Evolutionary conservation across 1,140 invertebrate genomes (phyloP).

Genomic region (Atta colombica): DNA sequence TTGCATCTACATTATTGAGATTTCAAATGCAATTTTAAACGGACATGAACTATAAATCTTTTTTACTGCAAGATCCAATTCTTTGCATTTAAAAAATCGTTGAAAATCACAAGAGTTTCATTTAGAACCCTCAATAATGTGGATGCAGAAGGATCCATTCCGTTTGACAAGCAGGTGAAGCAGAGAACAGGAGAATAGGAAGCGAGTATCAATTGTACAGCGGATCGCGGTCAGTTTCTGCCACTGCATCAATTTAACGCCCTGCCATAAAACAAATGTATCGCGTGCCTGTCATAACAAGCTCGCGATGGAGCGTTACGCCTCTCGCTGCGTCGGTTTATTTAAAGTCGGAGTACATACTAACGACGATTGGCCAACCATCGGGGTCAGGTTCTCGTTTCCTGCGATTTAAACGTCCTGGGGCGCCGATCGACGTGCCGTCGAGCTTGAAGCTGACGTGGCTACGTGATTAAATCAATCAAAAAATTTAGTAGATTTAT

Average conservation of each 20-base stretch:
- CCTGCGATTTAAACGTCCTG: conserved; percentile 43
- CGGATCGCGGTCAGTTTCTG: conserved; percentile 18
- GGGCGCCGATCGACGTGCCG: neutral
- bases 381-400: conserved; percentile 31
- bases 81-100: neutral
- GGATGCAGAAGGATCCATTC: neutral
- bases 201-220: neutral
- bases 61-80: neutral
- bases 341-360: conserved; percentile 51
- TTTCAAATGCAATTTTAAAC: too few relatives aligned
- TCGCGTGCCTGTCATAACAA: conserved; percentile 53
- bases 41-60: neutral
- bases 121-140: neutral
- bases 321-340: conserved; percentile 54
- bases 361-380: conserved; percentile 39
- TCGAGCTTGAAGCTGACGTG: neutral
- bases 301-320: conserved; percentile 32
- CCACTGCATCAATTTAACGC: conserved; percentile 31
- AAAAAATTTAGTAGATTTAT: neutral
- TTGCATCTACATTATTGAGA: too few relatives aligned
- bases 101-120: neutral
- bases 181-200: neutral
- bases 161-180: neutral
- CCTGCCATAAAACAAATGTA: conserved; percentile 53
- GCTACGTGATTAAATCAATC: neutral